A percentile compares a stretch with the other conserved stretches of the same genome.
Conservation (phyloP, 2,888 invertebrate species). For the Tridacna gigas region DNA sequence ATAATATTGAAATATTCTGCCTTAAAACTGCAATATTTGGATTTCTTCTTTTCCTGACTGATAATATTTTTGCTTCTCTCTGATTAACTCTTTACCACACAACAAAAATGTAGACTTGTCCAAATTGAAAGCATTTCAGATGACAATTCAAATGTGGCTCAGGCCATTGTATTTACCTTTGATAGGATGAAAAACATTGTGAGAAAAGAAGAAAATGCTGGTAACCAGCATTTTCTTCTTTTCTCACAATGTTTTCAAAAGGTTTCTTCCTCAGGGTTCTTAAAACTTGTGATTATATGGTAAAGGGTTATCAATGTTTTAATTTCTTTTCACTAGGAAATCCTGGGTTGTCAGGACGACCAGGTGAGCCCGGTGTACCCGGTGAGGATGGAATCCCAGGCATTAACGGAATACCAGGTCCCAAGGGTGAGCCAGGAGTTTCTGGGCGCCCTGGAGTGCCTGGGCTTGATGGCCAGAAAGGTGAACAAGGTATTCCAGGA, state of each 20-base stretch:
- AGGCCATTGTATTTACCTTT: too few species aligned
- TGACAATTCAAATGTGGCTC: too few species aligned
- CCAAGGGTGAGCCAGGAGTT: constrained; percentile 64
- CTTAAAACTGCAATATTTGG: neutral
- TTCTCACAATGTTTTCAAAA: too few species aligned
- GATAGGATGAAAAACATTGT: too few species aligned
- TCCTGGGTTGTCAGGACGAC: constrained; percentile 72
- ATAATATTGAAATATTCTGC: neutral
- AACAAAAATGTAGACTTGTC: too few species aligned
- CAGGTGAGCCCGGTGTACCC: constrained; percentile 72
- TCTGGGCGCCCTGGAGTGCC: constrained; percentile 64
- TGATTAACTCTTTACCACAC: too few species aligned
- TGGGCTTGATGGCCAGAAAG: constrained; percentile 69
- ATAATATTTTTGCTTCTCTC: too few species aligned
- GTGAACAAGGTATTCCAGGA: constrained; percentile 68
- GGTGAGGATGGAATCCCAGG: constrained; percentile 67
- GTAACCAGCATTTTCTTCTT: too few species aligned
- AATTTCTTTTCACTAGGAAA: constrained; percentile 45
- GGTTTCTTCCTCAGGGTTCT: neutral
- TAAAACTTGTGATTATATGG: neutral
- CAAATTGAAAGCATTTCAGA: too few species aligned
- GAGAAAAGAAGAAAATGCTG: too few species aligned
- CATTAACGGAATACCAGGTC: constrained; percentile 63
- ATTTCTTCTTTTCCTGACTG: too few species aligned
- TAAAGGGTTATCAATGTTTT: neutral